These are phyloP conservation scores for Cebidichthys violaceus DNA, from an alignment of 2,113 vertebrate species.

Conservation along the genomic window DNA sequence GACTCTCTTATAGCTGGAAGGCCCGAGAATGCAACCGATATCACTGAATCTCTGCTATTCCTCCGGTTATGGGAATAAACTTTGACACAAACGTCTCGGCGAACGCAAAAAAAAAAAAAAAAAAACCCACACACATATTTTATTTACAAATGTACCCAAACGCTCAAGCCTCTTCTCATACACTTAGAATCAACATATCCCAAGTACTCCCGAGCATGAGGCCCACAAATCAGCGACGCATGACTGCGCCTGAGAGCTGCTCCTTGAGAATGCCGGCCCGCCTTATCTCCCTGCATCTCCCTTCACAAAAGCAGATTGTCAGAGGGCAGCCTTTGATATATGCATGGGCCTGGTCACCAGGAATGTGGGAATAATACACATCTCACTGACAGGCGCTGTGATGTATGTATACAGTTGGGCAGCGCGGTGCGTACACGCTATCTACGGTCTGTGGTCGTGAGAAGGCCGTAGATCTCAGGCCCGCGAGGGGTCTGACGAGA, in stretches of 20 bases:
- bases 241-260: slow-evolving; percentile 70
- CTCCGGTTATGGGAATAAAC: slow-evolving; percentile 35
- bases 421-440: slow-evolving; percentile 31
- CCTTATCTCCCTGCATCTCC: slow-evolving; percentile 79
- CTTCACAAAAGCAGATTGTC: slow-evolving; percentile 74
- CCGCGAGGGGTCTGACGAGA: slow-evolving; percentile 34
- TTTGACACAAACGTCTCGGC: slow-evolving; percentile 30
- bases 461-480: slow-evolving; percentile 43
- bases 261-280: slow-evolving; percentile 65
- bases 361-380: slow-evolving; percentile 80
- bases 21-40: slow-evolving; percentile 53
- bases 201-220: slow-evolving; percentile 58
- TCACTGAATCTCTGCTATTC: slow-evolving; percentile 4
- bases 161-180: slow-evolving; percentile 40
- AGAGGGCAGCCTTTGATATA: slow-evolving; percentile 74
- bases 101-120: slow-evolving; percentile 36
- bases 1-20: slow-evolving; percentile 8
- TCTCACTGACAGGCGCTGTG: slow-evolving; percentile 67
- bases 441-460: slow-evolving; percentile 46
- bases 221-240: slow-evolving; percentile 74
- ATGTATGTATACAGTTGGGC: slow-evolving; percentile 62
- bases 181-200: slow-evolving; percentile 57
- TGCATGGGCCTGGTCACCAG: slow-evolving; percentile 71
- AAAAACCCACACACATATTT: slow-evolving; percentile 46
- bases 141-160: slow-evolving; percentile 63